Conservation (phyloP, 2,113 vertebrate genomes). For the Callocephalon fimbriatum region DNA sequence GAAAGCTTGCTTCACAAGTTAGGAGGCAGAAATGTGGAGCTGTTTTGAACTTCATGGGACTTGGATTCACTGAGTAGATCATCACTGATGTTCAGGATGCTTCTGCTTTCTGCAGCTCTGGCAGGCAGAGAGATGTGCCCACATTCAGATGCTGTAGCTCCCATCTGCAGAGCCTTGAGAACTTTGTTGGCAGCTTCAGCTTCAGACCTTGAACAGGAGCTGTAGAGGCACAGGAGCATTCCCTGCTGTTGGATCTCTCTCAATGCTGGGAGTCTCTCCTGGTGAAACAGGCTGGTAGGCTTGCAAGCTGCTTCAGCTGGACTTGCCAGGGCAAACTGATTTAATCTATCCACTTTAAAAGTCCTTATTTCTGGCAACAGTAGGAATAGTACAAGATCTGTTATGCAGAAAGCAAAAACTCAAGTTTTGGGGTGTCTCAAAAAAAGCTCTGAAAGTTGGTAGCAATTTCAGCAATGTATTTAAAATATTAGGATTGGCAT, state of each 20-base stretch:
- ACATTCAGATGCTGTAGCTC: neutral
- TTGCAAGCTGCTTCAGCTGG: neutral
- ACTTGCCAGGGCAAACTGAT: neutral
- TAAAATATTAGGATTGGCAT: neutral
- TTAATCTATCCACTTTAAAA: neutral
- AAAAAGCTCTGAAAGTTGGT: neutral
- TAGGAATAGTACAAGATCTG: neutral
- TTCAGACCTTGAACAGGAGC: neutral
- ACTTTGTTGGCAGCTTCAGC: neutral
- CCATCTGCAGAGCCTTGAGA: neutral
- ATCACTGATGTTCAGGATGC: neutral
- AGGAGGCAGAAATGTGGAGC: neutral
- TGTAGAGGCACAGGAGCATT: rapidly evolving
- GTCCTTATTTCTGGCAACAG: neutral
- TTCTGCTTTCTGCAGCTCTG: neutral
- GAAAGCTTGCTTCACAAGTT: neutral
- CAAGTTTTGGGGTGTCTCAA: neutral
- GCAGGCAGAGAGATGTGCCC: neutral
- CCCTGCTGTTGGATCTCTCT: neutral
- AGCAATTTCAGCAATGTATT: neutral
- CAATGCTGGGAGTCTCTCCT: neutral
- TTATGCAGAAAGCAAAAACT: neutral
- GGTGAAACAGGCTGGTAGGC: neutral
- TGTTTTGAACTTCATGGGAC: neutral
- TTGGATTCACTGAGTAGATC: neutral